phyloP scores from a whole-genome alignment of 2,888 invertebrate genomes.

The Merodon equestris region DNA sequence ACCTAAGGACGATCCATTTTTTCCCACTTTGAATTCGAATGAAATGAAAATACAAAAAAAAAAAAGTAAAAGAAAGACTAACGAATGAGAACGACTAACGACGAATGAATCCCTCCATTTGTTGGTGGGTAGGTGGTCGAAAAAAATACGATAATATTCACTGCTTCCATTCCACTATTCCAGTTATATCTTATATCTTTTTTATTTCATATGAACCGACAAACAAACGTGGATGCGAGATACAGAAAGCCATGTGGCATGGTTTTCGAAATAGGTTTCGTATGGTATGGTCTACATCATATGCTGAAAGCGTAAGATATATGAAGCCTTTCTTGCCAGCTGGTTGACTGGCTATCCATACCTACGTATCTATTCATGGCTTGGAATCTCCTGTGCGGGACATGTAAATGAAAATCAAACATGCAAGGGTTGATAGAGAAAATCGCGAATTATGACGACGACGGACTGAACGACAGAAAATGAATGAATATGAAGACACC shows the following conservation, averaged over 20 bases:
- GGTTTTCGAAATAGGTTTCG: conserved; percentile 58
- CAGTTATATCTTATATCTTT: conserved; percentile 12
- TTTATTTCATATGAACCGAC: conserved; percentile 7
- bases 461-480: conserved; percentile 9
- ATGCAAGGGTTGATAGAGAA: conserved; percentile 77
- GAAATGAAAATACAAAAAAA: conserved; percentile 58
- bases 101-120: conserved; percentile 45
- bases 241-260: conserved; percentile 5
- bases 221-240: too few species aligned
- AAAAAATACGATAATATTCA: conserved; percentile 65
- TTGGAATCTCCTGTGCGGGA: conserved; percentile 64
- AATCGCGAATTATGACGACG: conserved; percentile 74
- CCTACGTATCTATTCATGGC: conserved; percentile 45
- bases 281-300: conserved; percentile 37
- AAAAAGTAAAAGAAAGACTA: too few species aligned
- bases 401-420: conserved; percentile 79
- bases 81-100: too few species aligned
- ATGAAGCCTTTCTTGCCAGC: conserved; percentile 41
- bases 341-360: conserved; percentile 9
- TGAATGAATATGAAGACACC: conserved; percentile 60
- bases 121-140: conserved; percentile 68
- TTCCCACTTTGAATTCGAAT: conserved; percentile 69
- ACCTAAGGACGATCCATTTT: conserved; percentile 70
- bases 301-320: conserved; percentile 56
- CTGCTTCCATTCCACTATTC: conserved; percentile 49